phyloP scores from a whole-genome alignment of 2,113 vertebrate species.

The Nycticryphes semicollaris region DNA sequence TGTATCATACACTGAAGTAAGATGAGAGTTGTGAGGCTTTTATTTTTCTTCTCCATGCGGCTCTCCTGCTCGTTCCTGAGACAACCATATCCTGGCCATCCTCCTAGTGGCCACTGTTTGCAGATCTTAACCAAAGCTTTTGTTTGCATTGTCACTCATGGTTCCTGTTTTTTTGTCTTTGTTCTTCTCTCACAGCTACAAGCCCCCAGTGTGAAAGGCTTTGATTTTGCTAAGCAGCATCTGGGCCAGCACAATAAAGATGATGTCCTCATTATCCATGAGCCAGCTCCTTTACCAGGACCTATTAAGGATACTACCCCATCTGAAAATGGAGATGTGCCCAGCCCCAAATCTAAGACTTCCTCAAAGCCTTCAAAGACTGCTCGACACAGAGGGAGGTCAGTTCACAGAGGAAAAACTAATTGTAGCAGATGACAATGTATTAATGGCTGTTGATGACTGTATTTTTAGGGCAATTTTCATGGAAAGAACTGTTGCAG shows the following conservation, averaged over 20 bases:
- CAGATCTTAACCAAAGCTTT: not conserved
- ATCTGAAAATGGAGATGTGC: constrained; percentile 89
- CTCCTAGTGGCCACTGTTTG: not conserved
- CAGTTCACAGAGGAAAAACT: constrained; percentile 47
- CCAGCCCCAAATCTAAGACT: constrained; percentile 84
- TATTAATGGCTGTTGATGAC: not conserved
- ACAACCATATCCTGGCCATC: not conserved
- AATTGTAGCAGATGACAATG: not conserved
- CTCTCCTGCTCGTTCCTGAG: not conserved
- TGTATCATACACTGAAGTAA: not conserved
- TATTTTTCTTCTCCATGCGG: not conserved
- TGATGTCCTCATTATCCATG: constrained; percentile 92
- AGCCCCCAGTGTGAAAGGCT: constrained; percentile 95
- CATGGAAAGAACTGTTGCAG: not conserved
- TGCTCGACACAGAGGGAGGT: constrained; percentile 87
- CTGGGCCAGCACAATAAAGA: constrained; percentile 96
- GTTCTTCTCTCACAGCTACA: constrained; percentile 81
- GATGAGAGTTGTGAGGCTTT: not conserved
- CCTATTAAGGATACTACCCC: constrained; percentile 85
- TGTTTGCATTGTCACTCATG: not conserved
- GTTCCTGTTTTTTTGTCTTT: not conserved
- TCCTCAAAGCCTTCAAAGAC: constrained; percentile 85
- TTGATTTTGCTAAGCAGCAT: constrained; percentile 98
- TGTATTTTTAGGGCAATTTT: not conserved
- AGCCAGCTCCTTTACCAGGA: constrained; percentile 79